Base-by-base conservation (phyloP, 1,140 invertebrate species). In the Metaphire vulgaris region DNA sequence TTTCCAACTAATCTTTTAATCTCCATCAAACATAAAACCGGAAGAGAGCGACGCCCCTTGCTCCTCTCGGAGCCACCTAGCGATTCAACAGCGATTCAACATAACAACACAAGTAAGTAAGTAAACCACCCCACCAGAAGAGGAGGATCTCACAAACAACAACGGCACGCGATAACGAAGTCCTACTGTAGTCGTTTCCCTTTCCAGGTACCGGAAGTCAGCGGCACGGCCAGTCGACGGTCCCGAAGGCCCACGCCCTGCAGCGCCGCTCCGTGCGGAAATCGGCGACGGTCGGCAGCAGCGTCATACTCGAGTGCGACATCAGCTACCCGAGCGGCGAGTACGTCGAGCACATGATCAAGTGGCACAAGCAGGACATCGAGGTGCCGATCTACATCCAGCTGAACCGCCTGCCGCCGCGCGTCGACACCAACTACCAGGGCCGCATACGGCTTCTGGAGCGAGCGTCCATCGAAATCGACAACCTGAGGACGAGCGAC, bases 361-460 rank as follows among this genome's bases (percentile, higher is more conserved):
- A 30, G 33, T 78, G 77, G 77, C 66, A 75, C 21, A 78, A 78
- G 68, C 68, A 76, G 32, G 72, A 69, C 56, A 41, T 79, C n/a
- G 78, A 79, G n/a, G 76, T 75, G 21, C 77, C 77, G 2, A 68
- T 78, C 32, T 77, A 79, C 68, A 70, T 80, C 67, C 70, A 72
- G 69, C 97, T 96, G 89, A 94, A 96, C 87, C 94, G 93, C 84
- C 97, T 96, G 87, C 94, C 93, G 79, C 94, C 94, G 72, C 95
- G 97, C 89, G 92, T 92, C 82, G 94, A 92, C 79, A 92, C 94
- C 82, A 93, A 93, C 56, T 97, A 96, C 87, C 92, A 95, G 84
- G 93, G 93, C 72, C 89, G 95, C 72, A 93, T 96, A 80, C 92
- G 92, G 56, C 90, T 92, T 76, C 93, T 95, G 77, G 91, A 91